Evolutionary conservation across 53 echinoderm and acorn worm genomes (phyloP), one percentile per base, ranked within the genome.

Genomic region (Pentamera pediparva): DNA sequence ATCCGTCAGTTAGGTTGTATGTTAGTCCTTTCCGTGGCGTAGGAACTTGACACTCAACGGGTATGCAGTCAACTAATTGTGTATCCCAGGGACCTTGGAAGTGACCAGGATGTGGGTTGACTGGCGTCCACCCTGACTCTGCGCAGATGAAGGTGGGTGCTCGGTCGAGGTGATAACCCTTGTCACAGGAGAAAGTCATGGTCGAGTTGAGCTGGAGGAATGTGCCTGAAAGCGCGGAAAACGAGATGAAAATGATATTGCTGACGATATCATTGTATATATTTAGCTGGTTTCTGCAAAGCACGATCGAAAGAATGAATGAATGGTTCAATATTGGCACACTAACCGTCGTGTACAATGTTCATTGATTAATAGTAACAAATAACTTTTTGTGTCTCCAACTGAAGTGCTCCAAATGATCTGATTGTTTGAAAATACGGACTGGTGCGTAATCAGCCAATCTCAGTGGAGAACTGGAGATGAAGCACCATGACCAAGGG

Each of bases 101-200:
- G 5, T 2, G 25, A 38, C 4, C 30, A 13, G 12, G 11, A 0
- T n/a, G 26, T 19, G 40, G 18, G 17, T 67, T 22, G 13, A 1
- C 30, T 2, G 67, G 31, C 6, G 31, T 39, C 67, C 67, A 67
- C 10, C 82, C 85, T 21, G 73, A 21, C 39, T 58, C 26, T 61
- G 32, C 35, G 39, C 87, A 87, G 15, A 56, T 54, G 4, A 26
- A 64, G 9, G 22, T 36, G 10, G 59, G 48, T 8, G 37, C 34
- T 15, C 96, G 90, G 11, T n/a, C 71, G 55, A 95, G 60, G 22
- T 10, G 50, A 41, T 82, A 87, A 45, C 96, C 96, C n/a, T 47
- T 26, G 41, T 95, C 48, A 63, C 96, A 95, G 20, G 30, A 27
- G 47, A 72, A 87, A 10, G 20, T 55, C 26, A 83, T 22, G 20